Percentiles rank a stretch among this genome's conserved stretches.
These are phyloP conservation scores for Oreochromis niloticus DNA, from an alignment of 2,113 vertebrate species.

Conservation along the genomic window DNA sequence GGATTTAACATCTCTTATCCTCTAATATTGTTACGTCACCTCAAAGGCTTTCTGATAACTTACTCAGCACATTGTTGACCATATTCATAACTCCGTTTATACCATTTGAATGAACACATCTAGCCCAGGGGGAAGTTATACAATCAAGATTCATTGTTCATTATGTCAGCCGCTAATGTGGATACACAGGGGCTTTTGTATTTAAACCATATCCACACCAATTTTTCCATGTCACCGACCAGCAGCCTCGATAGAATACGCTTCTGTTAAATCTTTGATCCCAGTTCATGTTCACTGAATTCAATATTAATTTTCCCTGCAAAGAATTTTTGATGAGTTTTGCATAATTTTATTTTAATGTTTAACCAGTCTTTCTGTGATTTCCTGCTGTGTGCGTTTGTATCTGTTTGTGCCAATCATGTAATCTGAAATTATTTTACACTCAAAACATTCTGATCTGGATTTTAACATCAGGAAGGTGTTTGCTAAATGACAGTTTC, in stretches of 20 bases:
- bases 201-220: neutral
- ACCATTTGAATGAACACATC: neutral
- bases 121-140: neutral
- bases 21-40: slow-evolving; percentile 29
- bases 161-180: neutral
- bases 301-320: neutral
- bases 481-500: neutral
- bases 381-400: neutral
- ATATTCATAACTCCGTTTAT: neutral
- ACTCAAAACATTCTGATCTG: neutral
- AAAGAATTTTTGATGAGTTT: neutral
- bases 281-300: neutral
- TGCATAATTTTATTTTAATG: neutral
- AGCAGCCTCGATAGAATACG: neutral
- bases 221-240: neutral
- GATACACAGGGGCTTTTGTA: neutral
- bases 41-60: slow-evolving; percentile 8
- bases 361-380: neutral
- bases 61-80: neutral
- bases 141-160: neutral
- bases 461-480: neutral
- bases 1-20: slow-evolving; percentile 8
- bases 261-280: neutral
- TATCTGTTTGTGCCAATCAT: neutral
- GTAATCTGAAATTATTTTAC: neutral